Evolutionary conservation across 2,797 vertebrate genomes (phyloP), one percentile per base, ranked within the genome.

Genomic region (Chelidonichthys spinosus): DNA sequence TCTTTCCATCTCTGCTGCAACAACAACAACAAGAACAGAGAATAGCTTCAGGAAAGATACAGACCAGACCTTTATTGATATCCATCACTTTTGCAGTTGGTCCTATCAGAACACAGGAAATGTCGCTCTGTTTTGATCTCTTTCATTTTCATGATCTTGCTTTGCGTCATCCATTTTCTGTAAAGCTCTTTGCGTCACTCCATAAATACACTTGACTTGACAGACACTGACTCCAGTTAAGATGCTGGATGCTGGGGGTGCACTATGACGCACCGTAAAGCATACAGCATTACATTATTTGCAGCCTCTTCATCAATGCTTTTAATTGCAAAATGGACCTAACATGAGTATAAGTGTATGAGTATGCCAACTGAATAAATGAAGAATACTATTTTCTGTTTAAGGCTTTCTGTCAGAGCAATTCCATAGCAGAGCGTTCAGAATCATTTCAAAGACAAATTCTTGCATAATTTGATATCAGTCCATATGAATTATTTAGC

Each of bases 261-360:
- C 64, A 77, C 86, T 69, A 47, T 43, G 14, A 60, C 60, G 69
- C 58, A 73, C 32, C n/a, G 11, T 69, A 56, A 63, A 53, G 47
- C 62, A 56, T 82, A 49, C 63, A 46, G 47, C 56, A 59, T 81
- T 85, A 69, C 10, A 77, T 83, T 80, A 83, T 86, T 82, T 82
- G 72, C 67, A 72, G 65, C 55, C 80, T 32, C 71, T 80, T 67
- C 70, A 83, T 86, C 75, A 85, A 89, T 85, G 36, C 11, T 81
- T 90, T 90, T 81, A 89, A 91, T 91, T 78, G 78, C 56, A 77
- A 63, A 79, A 85, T 81, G 84, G 76, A 80, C 49, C 59, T 4
- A 50, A 75, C 68, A 79, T 56, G 65, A 52, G 66, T 58, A 46
- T 53, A 75, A 90, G 72, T 79, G 73, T 89, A 87, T 74, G 72